Percentiles rank a stretch among this genome's conserved stretches.
Evolutionary conservation across 2,888 invertebrate genomes (phyloP).

Genomic region (Epinotia bilunana): DNA sequence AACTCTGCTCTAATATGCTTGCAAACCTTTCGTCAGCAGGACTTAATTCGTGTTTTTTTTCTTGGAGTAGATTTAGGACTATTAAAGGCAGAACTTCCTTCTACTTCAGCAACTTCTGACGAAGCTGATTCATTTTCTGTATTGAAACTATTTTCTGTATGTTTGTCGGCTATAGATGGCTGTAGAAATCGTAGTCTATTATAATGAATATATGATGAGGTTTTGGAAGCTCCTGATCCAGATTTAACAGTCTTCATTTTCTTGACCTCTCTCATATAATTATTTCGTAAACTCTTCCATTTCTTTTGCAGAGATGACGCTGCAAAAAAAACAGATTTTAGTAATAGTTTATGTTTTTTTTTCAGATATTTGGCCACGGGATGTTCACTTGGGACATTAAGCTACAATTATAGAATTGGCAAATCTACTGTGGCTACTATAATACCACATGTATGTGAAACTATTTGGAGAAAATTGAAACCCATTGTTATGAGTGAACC

Average conservation of each 20-base stretch:
- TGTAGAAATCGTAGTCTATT: background rate
- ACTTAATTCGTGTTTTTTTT: background rate
- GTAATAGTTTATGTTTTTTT: background rate
- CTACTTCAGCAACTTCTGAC: background rate
- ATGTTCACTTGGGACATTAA: no score
- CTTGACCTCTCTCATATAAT: conserved; percentile 44
- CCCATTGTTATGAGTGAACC: no score
- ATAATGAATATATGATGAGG: background rate
- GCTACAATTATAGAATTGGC: no score
- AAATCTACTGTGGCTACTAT: no score
- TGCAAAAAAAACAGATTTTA: background rate
- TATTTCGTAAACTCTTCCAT: conserved; percentile 5
- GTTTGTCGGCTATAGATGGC: background rate
- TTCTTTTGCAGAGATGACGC: conserved; percentile 12
- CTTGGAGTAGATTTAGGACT: background rate
- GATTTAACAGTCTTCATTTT: conserved; percentile 51
- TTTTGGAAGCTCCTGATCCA: conserved; percentile 47
- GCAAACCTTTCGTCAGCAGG: background rate
- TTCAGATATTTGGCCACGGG: background rate
- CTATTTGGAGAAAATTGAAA: no score
- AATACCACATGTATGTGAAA: no score
- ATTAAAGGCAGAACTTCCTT: background rate
- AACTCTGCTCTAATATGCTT: background rate
- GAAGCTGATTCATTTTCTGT: background rate
- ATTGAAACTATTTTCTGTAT: background rate